Evolutionary conservation across 2,113 vertebrate genomes (phyloP).

Genomic region (Motacilla alba): DNA sequence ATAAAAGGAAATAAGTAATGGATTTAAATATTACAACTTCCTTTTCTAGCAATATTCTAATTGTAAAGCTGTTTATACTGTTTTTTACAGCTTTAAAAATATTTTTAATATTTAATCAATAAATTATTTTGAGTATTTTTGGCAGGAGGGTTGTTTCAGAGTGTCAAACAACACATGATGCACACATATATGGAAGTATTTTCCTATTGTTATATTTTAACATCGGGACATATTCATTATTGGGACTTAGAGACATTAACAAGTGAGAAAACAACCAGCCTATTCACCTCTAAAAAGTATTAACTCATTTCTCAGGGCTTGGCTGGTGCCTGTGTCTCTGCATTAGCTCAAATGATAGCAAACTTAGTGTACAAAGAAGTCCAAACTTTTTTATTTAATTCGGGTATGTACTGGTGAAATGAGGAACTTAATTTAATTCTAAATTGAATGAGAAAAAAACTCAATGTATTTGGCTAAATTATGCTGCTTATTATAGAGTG

Average conservation of each 20-base stretch:
- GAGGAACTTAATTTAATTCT: not conserved
- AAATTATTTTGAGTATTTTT: not conserved
- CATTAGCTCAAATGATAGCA: not conserved
- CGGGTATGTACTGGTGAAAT: not conserved
- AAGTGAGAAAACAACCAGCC: not conserved
- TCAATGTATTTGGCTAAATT: not conserved
- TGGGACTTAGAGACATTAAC: not conserved
- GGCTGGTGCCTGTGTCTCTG: not conserved
- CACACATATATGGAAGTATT: not conserved
- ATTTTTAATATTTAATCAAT: not conserved
- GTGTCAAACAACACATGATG: not conserved
- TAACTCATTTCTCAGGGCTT: not conserved
- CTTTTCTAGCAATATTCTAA: not conserved
- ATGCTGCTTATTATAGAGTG: not conserved
- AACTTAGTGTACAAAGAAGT: not conserved
- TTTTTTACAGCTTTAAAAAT: not conserved
- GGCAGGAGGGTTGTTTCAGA: not conserved
- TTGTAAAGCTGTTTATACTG: not conserved
- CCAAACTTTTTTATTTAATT: not conserved
- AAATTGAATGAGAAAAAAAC: not conserved
- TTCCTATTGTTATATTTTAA: not conserved
- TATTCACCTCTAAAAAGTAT: not conserved
- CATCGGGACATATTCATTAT: not conserved
- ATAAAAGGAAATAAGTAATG: not conserved
- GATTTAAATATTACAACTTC: not conserved